A percentile compares a stretch with the other conserved stretches of the same genome.
phyloP scores from a whole-genome alignment of 1,140 invertebrate genomes.

The Pectinophora gossypiella region DNA sequence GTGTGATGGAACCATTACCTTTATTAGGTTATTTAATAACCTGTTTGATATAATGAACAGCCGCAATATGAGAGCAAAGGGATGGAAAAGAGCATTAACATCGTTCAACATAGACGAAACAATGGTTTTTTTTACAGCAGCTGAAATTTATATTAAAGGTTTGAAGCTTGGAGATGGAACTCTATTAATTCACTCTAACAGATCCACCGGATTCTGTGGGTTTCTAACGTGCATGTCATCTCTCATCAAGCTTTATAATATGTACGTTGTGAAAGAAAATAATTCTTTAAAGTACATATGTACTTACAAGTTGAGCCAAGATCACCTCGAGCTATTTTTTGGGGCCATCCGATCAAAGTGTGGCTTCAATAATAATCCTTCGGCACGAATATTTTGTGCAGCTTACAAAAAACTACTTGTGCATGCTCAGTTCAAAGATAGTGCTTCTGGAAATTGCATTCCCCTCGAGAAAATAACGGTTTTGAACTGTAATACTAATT shows the following conservation, averaged over 20 bases:
- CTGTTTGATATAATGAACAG: conserved; percentile 40
- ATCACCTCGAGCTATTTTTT: conserved; percentile 23
- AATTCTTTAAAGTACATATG: conserved; percentile 6
- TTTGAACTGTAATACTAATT: neutral
- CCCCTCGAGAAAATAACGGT: neutral
- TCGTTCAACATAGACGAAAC: neutral
- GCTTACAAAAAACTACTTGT: conserved; percentile 6
- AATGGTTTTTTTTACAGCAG: conserved; percentile 5
- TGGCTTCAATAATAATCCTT: conserved; percentile 21
- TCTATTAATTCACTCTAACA: conserved; percentile 5
- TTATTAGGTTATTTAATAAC: conserved; percentile 30
- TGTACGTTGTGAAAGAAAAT: neutral
- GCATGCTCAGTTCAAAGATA: neutral
- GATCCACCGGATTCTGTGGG: conserved; percentile 9
- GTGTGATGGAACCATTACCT: conserved; percentile 22
- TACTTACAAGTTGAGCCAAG: conserved; percentile 17
- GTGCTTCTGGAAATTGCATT: conserved; percentile 1
- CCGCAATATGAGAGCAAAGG: conserved; percentile 18
- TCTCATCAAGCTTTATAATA: conserved; percentile 3
- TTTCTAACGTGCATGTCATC: conserved; percentile 11
- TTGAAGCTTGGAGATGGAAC: conserved; percentile 3
- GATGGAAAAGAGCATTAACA: conserved; percentile 8
- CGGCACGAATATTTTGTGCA: conserved; percentile 1
- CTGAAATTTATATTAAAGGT: neutral
- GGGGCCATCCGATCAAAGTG: conserved; percentile 11